phyloP scores from a whole-genome alignment of 2,888 invertebrate species.

The Drosophila multiciliata region DNA sequence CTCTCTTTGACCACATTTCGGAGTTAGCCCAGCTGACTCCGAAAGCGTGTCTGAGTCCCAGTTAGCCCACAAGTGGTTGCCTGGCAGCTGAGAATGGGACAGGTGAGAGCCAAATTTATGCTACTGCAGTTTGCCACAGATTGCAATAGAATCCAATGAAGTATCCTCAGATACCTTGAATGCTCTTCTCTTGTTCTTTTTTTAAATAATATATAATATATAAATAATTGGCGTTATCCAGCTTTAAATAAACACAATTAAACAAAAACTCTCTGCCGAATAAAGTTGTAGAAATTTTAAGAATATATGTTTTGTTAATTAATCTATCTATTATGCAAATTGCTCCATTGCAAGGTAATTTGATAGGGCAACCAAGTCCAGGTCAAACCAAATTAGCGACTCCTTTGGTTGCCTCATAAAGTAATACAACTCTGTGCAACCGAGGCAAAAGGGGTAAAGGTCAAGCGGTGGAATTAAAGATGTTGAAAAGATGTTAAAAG shows the following conservation, averaged over 20 bases:
- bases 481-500: slow-evolving; percentile 15
- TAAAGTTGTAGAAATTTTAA: neutral
- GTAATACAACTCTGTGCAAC: slow-evolving; percentile 1
- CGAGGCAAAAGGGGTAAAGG: slow-evolving; percentile 22
- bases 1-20: slow-evolving; percentile 46
- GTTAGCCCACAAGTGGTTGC: slow-evolving; percentile 72
- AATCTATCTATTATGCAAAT: neutral
- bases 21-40: slow-evolving; percentile 60
- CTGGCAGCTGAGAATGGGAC: slow-evolving; percentile 20
- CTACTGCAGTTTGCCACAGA: slow-evolving; percentile 28
- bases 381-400: slow-evolving; percentile 18
- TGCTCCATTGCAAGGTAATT: slow-evolving; percentile 8
- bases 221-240: slow-evolving; percentile 3
- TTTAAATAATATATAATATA: slow-evolving; percentile 11
- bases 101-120: slow-evolving; percentile 19
- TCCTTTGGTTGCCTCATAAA: slow-evolving; percentile 1
- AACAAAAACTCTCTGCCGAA: neutral
- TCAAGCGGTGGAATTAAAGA: slow-evolving; percentile 24
- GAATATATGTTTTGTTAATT: neutral
- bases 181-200: neutral
- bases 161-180: slow-evolving; percentile 16
- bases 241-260: slow-evolving; percentile 17
- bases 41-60: slow-evolving; percentile 31
- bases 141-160: slow-evolving; percentile 10
- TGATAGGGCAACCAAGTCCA: slow-evolving; percentile 9